A percentile compares a stretch with the other conserved stretches of the same genome.
These are phyloP conservation scores for Setophaga petechia DNA, from an alignment of 2,113 vertebrate species.

Conservation along the genomic window DNA sequence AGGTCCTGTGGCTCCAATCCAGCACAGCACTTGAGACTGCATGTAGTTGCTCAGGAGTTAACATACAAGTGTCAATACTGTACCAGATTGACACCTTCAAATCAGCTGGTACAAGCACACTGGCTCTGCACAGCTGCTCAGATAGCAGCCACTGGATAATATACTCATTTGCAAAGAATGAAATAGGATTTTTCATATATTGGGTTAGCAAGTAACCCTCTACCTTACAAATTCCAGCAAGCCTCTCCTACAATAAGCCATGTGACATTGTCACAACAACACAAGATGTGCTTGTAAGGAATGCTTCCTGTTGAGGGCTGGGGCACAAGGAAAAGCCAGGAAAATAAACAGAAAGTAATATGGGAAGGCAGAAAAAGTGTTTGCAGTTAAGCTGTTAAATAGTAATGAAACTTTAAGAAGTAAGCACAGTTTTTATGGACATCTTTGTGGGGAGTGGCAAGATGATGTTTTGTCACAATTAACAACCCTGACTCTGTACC, in stretches of 20 bases:
- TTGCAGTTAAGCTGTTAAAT: neutral
- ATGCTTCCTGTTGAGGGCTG: neutral
- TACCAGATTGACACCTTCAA: neutral
- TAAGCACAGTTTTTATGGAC: neutral
- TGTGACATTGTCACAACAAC: neutral
- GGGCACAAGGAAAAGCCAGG: neutral
- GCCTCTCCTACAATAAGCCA: neutral
- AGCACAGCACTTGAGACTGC: neutral
- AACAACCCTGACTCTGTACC: neutral
- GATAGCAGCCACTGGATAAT: neutral
- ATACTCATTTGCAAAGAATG: neutral
- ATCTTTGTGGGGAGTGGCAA: neutral
- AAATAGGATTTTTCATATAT: neutral
- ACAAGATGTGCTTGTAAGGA: neutral
- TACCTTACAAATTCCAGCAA: neutral
- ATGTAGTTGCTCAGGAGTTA: slow-evolving; percentile 31
- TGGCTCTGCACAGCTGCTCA: neutral
- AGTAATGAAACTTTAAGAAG: neutral
- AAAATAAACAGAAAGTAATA: neutral
- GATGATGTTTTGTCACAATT: neutral
- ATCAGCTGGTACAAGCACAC: neutral
- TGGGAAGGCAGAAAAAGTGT: neutral
- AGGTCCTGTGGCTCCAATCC: slow-evolving; percentile 34
- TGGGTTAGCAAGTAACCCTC: neutral
- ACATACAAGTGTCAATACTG: neutral